Conservation (phyloP, 1,140 invertebrate genomes). For the Drosophila lacteicornis region DNA sequence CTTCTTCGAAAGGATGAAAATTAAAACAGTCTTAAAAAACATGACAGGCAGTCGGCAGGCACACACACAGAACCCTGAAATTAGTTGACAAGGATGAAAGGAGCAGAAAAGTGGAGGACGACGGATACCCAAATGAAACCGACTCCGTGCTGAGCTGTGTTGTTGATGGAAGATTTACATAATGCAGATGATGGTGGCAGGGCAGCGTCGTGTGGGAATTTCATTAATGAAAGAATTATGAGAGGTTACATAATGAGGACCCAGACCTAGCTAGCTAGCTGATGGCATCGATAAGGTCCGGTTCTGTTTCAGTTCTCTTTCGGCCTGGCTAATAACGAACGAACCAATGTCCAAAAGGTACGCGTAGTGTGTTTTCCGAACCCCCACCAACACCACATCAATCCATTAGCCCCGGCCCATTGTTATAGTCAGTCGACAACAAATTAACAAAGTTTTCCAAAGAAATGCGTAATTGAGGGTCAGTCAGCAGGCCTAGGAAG, state of each 20-base stretch:
- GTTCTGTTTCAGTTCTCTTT: slow-evolving; percentile 8
- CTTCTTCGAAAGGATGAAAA: slow-evolving; percentile 52
- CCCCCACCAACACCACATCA: background rate
- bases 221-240: slow-evolving; percentile 83
- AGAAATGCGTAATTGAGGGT: slow-evolving; percentile 72
- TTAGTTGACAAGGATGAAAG: slow-evolving; percentile 80
- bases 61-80: slow-evolving; percentile 69
- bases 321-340: slow-evolving; percentile 58
- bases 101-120: slow-evolving; percentile 35
- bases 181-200: slow-evolving; percentile 60
- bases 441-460: slow-evolving; percentile 78
- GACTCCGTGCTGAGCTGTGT: slow-evolving; percentile 70
- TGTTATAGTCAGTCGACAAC: slow-evolving; percentile 65
- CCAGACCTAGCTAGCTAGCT: slow-evolving; percentile 18
- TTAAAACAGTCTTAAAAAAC: slow-evolving; percentile 81
- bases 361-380: slow-evolving; percentile 11
- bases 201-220: slow-evolving; percentile 72
- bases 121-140: slow-evolving; percentile 42
- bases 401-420: slow-evolving; percentile 46
- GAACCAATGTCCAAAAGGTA: slow-evolving; percentile 24
- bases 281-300: slow-evolving; percentile 43
- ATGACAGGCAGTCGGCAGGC: slow-evolving; percentile 59
- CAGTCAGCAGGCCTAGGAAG: background rate
- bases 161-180: slow-evolving; percentile 71
- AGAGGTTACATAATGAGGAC: slow-evolving; percentile 80